Evolutionary conservation across 2,113 vertebrate species (phyloP).

Genomic region (Bubo bubo): DNA sequence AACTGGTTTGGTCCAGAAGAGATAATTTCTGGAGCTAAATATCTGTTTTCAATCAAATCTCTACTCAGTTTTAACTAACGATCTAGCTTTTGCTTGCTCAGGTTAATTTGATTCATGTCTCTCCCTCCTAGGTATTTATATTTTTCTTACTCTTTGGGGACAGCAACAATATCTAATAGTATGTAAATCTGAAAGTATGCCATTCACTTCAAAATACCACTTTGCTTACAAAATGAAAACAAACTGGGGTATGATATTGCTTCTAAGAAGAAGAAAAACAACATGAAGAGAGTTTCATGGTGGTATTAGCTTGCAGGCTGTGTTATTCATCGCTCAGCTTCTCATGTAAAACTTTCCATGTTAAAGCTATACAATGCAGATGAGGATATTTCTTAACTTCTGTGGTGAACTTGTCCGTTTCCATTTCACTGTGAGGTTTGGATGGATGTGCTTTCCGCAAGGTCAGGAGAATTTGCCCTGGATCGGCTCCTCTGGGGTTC

Average conservation of each 20-base stretch:
- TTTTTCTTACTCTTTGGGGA: not conserved
- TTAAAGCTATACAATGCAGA: not conserved
- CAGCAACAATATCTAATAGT: not conserved
- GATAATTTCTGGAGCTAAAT: not conserved
- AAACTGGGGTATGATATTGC: not conserved
- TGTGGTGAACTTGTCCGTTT: slow-evolving; percentile 1
- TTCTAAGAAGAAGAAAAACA: not conserved
- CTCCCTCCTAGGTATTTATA: not conserved
- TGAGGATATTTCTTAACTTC: not conserved
- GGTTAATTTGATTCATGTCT: not conserved
- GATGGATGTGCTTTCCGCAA: not conserved
- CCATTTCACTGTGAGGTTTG: not conserved
- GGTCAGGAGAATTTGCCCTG: slow-evolving; percentile 35
- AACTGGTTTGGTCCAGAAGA: not conserved
- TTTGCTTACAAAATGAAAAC: not conserved
- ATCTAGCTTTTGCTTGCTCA: not conserved
- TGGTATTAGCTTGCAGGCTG: not conserved
- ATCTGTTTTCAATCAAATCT: not conserved
- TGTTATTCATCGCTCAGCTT: not conserved
- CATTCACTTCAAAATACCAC: not conserved
- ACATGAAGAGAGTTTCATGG: not conserved
- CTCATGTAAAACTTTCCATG: not conserved
- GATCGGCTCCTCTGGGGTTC: not conserved
- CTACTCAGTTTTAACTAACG: not conserved
- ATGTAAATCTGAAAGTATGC: not conserved